Evolutionary conservation across 2,888 invertebrate species (phyloP).

Genomic region (Drosophila anomalata): DNA sequence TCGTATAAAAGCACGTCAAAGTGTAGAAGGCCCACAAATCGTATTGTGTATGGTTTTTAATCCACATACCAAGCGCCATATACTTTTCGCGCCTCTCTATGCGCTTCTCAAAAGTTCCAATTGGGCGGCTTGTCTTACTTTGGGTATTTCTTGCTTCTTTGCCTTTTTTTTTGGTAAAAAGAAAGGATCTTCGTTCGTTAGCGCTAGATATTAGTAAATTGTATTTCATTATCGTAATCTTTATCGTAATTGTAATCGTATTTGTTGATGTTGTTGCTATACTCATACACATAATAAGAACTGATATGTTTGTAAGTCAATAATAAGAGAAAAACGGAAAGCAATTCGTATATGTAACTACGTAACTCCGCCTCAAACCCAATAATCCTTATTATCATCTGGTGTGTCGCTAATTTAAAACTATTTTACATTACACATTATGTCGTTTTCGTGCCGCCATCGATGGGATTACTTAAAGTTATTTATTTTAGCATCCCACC

Average conservation of each 20-base stretch:
- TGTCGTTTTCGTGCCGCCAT: slow-evolving; percentile 34
- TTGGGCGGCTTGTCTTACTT: slow-evolving; percentile 17
- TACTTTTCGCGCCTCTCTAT: slow-evolving; percentile 26
- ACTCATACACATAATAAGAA: slow-evolving; percentile 73
- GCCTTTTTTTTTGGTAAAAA: slow-evolving; percentile 42
- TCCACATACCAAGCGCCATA: slow-evolving; percentile 26
- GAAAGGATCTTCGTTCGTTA: slow-evolving; percentile 54
- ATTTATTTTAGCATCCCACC: slow-evolving; percentile 24
- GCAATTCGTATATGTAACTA: slow-evolving; percentile 68
- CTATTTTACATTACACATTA: slow-evolving; percentile 51
- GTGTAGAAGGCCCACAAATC: slow-evolving; percentile 65
- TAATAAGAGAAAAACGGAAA: slow-evolving; percentile 62
- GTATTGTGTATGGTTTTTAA: slow-evolving; percentile 28
- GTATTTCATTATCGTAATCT: slow-evolving; percentile 42
- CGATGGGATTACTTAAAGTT: slow-evolving; percentile 15
- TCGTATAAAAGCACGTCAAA: slow-evolving; percentile 63
- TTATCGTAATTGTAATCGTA: slow-evolving; percentile 55
- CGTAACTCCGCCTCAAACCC: slow-evolving; percentile 45
- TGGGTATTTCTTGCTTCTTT: slow-evolving; percentile 19
- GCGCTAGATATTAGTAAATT: slow-evolving; percentile 54
- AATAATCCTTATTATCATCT: slow-evolving; percentile 50
- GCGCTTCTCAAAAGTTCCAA: slow-evolving; percentile 44
- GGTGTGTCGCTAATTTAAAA: slow-evolving; percentile 48
- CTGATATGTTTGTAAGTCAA: slow-evolving; percentile 80
- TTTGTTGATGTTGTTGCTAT: slow-evolving; percentile 48